Evolutionary conservation across 2,113 vertebrate species (phyloP).

Genomic region (cat (Felis catus)): DNA sequence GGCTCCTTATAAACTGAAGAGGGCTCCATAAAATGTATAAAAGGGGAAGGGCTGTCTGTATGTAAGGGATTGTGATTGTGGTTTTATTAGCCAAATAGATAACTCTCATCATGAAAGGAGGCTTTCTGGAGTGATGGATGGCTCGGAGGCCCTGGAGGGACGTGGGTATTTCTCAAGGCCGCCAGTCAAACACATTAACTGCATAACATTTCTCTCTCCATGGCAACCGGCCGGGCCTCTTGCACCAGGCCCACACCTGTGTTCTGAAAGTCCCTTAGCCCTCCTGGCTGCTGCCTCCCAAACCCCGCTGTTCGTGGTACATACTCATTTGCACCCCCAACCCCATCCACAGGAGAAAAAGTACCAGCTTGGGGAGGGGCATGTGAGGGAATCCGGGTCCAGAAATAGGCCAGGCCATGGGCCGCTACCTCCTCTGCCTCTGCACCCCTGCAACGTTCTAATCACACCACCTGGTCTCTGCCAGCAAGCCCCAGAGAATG

Average conservation of each 20-base stretch:
- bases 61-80: conserved; percentile 15
- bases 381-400: background rate
- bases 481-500: accelerated
- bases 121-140: conserved; percentile 71
- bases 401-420: background rate
- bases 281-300: background rate
- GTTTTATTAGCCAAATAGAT: conserved; percentile 78
- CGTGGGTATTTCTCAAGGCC: conserved; percentile 68
- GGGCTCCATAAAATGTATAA: conserved; percentile 43
- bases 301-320: background rate
- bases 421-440: background rate
- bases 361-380: background rate
- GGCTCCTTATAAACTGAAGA: conserved; percentile 57
- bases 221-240: conserved; percentile 60
- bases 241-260: conserved; percentile 29
- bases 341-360: background rate
- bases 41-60: conserved; percentile 37
- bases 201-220: conserved; percentile 74
- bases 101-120: conserved; percentile 69
- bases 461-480: background rate
- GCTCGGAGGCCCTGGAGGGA: conserved; percentile 46
- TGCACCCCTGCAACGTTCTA: background rate
- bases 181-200: conserved; percentile 68
- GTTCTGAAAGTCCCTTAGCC: background rate
- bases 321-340: background rate